phyloP scores from a whole-genome alignment of 1,140 invertebrate genomes.

The Drosophila hydei region DNA sequence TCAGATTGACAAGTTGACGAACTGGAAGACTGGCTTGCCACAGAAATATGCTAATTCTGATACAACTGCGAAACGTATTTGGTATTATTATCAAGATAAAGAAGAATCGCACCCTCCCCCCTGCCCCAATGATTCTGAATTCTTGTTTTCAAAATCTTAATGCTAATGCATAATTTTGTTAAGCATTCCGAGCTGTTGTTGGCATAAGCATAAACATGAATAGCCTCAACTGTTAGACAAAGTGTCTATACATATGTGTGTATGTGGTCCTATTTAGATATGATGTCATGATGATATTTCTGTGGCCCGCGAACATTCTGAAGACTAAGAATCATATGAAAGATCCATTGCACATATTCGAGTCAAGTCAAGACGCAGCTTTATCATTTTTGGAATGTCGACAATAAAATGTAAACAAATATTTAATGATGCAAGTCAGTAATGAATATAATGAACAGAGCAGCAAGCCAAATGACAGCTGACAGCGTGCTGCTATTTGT shows the following conservation, averaged over 20 bases:
- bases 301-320: constrained; percentile 25
- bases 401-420: constrained; percentile 39
- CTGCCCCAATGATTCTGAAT: constrained; percentile 5
- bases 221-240: constrained; percentile 58
- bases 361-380: background rate
- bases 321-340: constrained; percentile 7
- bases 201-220: constrained; percentile 40
- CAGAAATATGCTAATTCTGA: constrained; percentile 67
- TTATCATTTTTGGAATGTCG: constrained; percentile 6
- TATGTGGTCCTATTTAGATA: constrained; percentile 9
- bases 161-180: constrained; percentile 60
- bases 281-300: constrained; percentile 31
- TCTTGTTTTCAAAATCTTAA: constrained; percentile 37
- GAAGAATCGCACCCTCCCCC: constrained; percentile 22
- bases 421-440: constrained; percentile 43
- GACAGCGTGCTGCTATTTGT: constrained; percentile 23
- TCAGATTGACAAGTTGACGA: constrained; percentile 26
- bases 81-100: constrained; percentile 59
- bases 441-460: constrained; percentile 27
- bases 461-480: constrained; percentile 7
- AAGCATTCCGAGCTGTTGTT: constrained; percentile 52
- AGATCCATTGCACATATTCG: constrained; percentile 18
- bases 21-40: constrained; percentile 22
- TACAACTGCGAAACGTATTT: constrained; percentile 48
- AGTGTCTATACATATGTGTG: constrained; percentile 17